Evolutionary conservation across 2,888 invertebrate species (phyloP).

Genomic region (Limnephilus auricula): DNA sequence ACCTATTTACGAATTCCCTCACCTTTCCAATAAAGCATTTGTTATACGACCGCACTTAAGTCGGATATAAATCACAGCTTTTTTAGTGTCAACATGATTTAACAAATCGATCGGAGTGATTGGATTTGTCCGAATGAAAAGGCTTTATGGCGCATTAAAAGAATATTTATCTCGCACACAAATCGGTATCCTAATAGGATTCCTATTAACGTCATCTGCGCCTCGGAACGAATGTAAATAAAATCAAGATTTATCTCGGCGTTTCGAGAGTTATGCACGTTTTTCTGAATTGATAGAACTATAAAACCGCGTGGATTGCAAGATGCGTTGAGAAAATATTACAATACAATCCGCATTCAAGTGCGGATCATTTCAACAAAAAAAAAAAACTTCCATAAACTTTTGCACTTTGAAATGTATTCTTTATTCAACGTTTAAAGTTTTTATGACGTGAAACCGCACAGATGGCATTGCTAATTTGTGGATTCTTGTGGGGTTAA

Average conservation of each 20-base stretch:
- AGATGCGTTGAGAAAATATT: not conserved
- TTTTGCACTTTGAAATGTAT: not conserved
- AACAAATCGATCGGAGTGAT: conserved; percentile 42
- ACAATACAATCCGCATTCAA: not conserved
- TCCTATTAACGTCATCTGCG: conserved; percentile 5
- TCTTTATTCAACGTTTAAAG: too few relatives aligned
- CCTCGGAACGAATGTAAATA: conserved; percentile 6
- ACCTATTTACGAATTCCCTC: conserved; percentile 10
- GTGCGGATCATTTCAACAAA: not conserved
- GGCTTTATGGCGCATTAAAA: conserved; percentile 39
- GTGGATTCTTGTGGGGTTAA: too few relatives aligned
- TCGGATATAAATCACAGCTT: conserved; percentile 35
- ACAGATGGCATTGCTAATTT: too few relatives aligned
- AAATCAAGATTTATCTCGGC: not conserved
- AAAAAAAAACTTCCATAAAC: not conserved
- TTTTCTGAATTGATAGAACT: not conserved
- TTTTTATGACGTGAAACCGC: too few relatives aligned
- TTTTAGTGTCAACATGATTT: conserved; percentile 50
- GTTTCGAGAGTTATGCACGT: not conserved
- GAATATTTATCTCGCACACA: conserved; percentile 40
- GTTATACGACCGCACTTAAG: conserved; percentile 28
- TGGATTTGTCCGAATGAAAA: not conserved
- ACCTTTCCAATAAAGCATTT: conserved; percentile 4
- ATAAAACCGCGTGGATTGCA: not conserved
- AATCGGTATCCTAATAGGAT: conserved; percentile 25